Conservation (phyloP, 2,888 invertebrate species). For the Augiades crinisus region DNA sequence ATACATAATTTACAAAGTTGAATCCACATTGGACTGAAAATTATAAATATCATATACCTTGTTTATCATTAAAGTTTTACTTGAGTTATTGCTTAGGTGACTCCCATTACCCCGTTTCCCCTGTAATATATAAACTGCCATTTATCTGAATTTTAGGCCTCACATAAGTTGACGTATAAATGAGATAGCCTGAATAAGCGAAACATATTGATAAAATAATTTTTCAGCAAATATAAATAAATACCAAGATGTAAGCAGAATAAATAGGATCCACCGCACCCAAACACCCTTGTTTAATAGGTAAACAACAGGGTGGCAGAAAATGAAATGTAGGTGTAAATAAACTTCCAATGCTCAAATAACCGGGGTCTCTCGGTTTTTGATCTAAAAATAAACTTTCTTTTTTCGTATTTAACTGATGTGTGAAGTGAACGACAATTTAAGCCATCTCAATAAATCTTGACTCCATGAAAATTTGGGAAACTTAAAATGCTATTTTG, state of each 20-base stretch:
- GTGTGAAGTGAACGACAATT: slow-evolving; percentile 72
- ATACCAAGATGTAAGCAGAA: background rate
- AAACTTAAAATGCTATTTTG: slow-evolving; percentile 8
- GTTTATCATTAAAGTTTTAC: no score
- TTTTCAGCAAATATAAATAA: slow-evolving; percentile 7
- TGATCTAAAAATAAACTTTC: slow-evolving; percentile 59
- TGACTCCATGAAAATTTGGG: slow-evolving; percentile 59
- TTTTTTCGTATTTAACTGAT: slow-evolving; percentile 68
- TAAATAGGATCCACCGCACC: slow-evolving; percentile 11
- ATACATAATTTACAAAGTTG: no score
- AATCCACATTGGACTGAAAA: no score
- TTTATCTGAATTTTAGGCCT: no score
- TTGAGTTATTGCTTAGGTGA: no score
- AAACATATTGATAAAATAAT: slow-evolving; percentile 2
- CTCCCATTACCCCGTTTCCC: no score
- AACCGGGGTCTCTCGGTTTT: slow-evolving; percentile 55
- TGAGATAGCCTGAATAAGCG: no score
- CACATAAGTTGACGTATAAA: no score
- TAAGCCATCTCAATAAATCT: slow-evolving; percentile 74
- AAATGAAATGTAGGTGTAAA: slow-evolving; percentile 46
- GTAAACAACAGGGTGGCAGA: slow-evolving; percentile 28
- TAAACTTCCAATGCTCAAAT: slow-evolving; percentile 46
- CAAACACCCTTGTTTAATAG: slow-evolving; percentile 28
- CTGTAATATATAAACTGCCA: no score
- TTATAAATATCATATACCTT: no score